phyloP scores from a whole-genome alignment of 1,140 invertebrate species.

The Trissolcus basalis region DNA sequence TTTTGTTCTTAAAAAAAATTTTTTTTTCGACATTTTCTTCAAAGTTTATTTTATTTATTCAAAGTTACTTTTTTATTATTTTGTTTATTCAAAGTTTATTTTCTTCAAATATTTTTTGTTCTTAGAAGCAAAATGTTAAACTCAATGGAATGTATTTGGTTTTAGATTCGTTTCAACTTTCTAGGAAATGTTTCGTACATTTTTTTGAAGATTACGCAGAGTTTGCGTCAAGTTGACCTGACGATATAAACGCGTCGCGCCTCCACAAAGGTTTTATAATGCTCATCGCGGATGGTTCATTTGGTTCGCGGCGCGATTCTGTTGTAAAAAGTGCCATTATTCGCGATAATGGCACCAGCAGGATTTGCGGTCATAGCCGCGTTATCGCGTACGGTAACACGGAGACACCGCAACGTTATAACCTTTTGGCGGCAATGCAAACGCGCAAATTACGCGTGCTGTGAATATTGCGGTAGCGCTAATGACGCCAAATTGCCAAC shows the following conservation, averaged over 20 bases:
- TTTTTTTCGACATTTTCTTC: no score
- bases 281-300: slow-evolving; percentile 27
- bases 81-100: no score
- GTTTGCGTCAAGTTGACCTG: slow-evolving; percentile 2
- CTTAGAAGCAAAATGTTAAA: no score
- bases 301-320: slow-evolving; percentile 21
- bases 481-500: slow-evolving; percentile 58
- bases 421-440: slow-evolving; percentile 56
- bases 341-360: slow-evolving; percentile 38
- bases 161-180: no score
- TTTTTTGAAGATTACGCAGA: neutral
- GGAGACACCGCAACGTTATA: slow-evolving; percentile 59
- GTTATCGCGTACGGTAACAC: slow-evolving; percentile 55
- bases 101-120: no score
- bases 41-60: no score
- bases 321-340: slow-evolving; percentile 45
- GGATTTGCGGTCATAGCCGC: slow-evolving; percentile 50
- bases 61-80: no score
- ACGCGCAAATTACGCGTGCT: slow-evolving; percentile 58
- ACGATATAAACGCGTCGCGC: slow-evolving; percentile 5
- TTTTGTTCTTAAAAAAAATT: no score
- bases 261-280: slow-evolving; percentile 9
- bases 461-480: slow-evolving; percentile 49
- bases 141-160: no score
- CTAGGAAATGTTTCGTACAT: neutral